Base-by-base conservation (phyloP, 2,113 vertebrate species). In the Echinops telfairi region DNA sequence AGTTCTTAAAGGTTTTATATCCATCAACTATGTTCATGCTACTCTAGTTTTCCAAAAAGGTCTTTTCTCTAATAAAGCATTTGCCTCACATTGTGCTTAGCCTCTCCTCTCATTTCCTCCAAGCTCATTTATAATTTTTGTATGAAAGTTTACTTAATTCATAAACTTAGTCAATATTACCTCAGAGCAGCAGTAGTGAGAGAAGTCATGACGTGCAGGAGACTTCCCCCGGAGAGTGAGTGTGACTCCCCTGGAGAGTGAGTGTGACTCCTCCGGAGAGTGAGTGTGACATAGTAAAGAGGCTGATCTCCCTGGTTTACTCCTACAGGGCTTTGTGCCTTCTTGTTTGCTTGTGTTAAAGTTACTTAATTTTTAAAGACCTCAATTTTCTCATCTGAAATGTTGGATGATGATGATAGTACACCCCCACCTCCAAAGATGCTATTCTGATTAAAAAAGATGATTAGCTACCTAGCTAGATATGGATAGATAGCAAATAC, bases 121-220 rank as follows among this genome's bases (percentile, higher is more conserved):
- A 76, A 82, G 11, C 62, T 92, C 68, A 75, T 81, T 82, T 79
- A 20, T 38, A 14, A 10, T 66, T 88, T 91, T 79, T n/a, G 38
- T 60, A 71, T 62, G 10, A 84, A 77, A 66, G 3, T 3, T 12
- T n/a, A 11, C n/a, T 75, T 53, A 14, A 15, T 86, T 36, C n/a
- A 7, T 62, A 47, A 64, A 29, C 29, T 29, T 82, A 15, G 20
- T 36, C 47, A 60, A 11, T 25, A 6, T 23, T n/a, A 16, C 1
- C 73, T 36, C 23, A 31, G 77, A 91, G 71, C 25, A 7, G 15
- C 0, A 71, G 22, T 10, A 15, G 7, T 7, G 75, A 73, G 47
- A 57, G 66, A 25, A 77, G 60, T 17, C 10, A 3, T 8, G n/a
- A 79, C 36, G 2, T 15, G 25, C n/a, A 7, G 2, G 58, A 27